Evolutionary conservation across 2,113 vertebrate species (phyloP), one percentile per base, ranked within the genome.

Genomic region (Siphamia tubifer): DNA sequence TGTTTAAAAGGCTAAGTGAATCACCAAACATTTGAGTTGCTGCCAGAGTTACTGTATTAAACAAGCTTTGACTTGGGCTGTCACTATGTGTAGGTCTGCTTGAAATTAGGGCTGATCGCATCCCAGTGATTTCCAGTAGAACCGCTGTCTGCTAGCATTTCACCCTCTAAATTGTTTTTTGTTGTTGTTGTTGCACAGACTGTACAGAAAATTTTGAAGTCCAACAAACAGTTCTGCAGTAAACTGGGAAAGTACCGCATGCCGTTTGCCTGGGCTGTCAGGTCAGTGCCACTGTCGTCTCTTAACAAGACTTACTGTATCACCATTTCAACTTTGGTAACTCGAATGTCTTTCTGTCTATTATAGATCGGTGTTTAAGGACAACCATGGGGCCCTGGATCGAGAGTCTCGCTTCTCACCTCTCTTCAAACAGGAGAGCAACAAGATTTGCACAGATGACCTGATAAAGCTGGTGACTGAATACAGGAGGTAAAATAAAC

Each of bases 251-350:
- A 95, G 76, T 99, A 98, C 75, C 94, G 93, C 1, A 99, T 99
- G 97, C 98, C 98, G 0, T 99, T 99, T 64, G 98, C 97, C n/a
- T 99, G 98, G 98, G 94, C 96, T 0, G 89, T 97, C 56, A 95
- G 98, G 98, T 99, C 89, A 54, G 96, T 90, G 16, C 32, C 19
- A 11, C 8, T 16, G 17, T 52, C 48, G 11, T 27, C 31, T 16
- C 31, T 16, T 34, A 2, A 8, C 20, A 8, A 3, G 13, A 28
- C 51, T n/a, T 57, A 8, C n/a, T 27, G 6, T 15, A 27, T 27
- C 2, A 3, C 8, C 17, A 9, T 16, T 30, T 2, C 15, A n/a
- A 48, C 2, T 6, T 4, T 48, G 15, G 8, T 11, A 24, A n/a
- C 44, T 30, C 7, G n/a, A 5, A 21, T 30, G 3, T 27, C 1